Conservation (phyloP, 2,113 vertebrate genomes). For the Cephalopholis sonnerati region DNA sequence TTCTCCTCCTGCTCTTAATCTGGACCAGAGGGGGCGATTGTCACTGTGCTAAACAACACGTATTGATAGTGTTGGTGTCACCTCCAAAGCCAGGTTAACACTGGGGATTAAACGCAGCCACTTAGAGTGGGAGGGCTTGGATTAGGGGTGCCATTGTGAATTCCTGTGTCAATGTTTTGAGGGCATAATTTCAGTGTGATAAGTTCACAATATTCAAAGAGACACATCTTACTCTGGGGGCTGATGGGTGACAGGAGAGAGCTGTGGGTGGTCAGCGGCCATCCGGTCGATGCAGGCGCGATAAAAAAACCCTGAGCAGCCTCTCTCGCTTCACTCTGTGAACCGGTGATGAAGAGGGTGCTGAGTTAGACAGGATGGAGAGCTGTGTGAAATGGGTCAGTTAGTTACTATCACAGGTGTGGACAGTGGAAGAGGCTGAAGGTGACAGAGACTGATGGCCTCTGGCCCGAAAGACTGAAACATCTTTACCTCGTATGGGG, state of each 20-base stretch:
- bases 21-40: constrained; percentile 68
- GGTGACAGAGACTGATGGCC: constrained; percentile 69
- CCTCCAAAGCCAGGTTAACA: constrained; percentile 78
- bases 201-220: constrained; percentile 38
- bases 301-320: constrained; percentile 6
- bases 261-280: constrained; percentile 72
- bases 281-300: constrained; percentile 55
- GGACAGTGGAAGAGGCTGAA: constrained; percentile 64
- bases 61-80: constrained; percentile 60
- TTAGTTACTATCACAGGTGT: constrained; percentile 74
- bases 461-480: not conserved
- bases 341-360: constrained; percentile 78
- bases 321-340: constrained; percentile 35
- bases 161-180: constrained; percentile 62
- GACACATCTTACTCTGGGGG: constrained; percentile 8
- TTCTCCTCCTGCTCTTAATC: constrained; percentile 74
- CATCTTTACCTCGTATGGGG: not conserved
- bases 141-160: constrained; percentile 64
- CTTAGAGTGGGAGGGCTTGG: constrained; percentile 71
- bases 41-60: constrained; percentile 73
- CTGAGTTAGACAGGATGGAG: constrained; percentile 73
- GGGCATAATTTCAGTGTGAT: constrained; percentile 52
- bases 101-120: constrained; percentile 74
- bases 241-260: constrained; percentile 22
- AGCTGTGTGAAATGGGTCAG: constrained; percentile 68